Evolutionary conservation across 2,113 vertebrate species (phyloP).

Genomic region (Ceyx margarethae): DNA sequence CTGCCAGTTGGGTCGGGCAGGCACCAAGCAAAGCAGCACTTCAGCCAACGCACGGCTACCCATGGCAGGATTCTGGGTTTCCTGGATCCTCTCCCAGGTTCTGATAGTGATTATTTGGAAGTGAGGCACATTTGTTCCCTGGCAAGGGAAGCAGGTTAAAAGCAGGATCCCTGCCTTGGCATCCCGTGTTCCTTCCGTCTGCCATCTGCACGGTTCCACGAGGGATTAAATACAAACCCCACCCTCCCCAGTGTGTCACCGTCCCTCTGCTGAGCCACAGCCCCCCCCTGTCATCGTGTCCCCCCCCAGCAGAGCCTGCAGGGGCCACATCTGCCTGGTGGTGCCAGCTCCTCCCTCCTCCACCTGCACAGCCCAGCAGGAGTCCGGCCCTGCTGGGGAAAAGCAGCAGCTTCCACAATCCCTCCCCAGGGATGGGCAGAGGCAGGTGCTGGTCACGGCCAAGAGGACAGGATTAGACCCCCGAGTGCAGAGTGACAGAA

Average conservation of each 20-base stretch:
- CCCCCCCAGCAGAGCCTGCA: background rate
- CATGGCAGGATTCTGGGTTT: background rate
- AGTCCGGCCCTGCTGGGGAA: background rate
- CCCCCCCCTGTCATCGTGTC: too few species aligned
- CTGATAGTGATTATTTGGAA: slow-evolving; percentile 4
- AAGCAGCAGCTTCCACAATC: background rate
- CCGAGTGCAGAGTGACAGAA: background rate
- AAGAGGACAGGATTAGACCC: background rate
- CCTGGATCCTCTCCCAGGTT: slow-evolving; percentile 19
- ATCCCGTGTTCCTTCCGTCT: background rate
- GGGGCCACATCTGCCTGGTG: background rate
- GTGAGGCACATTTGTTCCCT: slow-evolving; percentile 22
- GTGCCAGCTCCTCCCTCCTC: background rate
- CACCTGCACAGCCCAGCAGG: background rate
- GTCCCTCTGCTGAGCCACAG: background rate
- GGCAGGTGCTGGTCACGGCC: background rate
- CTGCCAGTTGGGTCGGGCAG: background rate
- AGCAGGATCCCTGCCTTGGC: slow-evolving; percentile 36
- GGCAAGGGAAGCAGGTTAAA: slow-evolving; percentile 28
- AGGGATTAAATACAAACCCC: background rate
- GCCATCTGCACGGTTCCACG: slow-evolving; percentile 39
- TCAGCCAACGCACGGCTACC: background rate
- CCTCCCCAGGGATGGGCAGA: background rate
- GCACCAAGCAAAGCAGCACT: background rate
- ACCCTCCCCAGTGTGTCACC: background rate